A percentile compares a stretch with the other conserved stretches of the same genome.
Conservation (phyloP, 2,113 vertebrate species). For the Callionymus lyra region DNA sequence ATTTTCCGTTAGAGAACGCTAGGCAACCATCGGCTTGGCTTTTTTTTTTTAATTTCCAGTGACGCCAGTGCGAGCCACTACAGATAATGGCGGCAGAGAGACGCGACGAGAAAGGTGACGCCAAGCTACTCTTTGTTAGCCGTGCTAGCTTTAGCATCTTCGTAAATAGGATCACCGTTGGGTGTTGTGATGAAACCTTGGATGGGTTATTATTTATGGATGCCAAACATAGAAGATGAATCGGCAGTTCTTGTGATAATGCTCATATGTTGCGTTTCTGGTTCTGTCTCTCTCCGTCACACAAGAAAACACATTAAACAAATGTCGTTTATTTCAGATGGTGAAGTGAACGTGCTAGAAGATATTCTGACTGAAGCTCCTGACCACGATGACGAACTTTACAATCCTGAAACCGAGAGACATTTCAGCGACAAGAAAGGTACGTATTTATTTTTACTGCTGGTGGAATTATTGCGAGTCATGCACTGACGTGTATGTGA, state of each 20-base stretch:
- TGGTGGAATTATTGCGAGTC: not conserved
- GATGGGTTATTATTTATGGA: not conserved
- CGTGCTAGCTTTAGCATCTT: slow-evolving; percentile 17
- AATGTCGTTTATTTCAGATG: slow-evolving; percentile 64
- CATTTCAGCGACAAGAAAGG: slow-evolving; percentile 90
- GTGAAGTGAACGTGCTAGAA: slow-evolving; percentile 92
- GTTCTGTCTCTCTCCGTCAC: not conserved
- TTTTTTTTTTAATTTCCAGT: no score
- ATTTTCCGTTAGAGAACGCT: no score
- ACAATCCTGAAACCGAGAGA: slow-evolving; percentile 91
- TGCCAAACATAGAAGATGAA: no score
- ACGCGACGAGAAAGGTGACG: slow-evolving; percentile 55
- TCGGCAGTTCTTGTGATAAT: not conserved
- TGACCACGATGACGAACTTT: slow-evolving; percentile 94
- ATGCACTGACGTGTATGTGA: not conserved
- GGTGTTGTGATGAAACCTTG: accelerated
- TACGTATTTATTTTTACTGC: not conserved
- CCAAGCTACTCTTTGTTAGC: slow-evolving; percentile 8
- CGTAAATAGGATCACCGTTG: slow-evolving; percentile 2
- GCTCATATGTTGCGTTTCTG: not conserved
- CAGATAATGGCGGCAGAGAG: slow-evolving; percentile 50
- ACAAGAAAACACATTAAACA: not conserved
- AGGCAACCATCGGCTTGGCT: no score
- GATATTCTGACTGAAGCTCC: slow-evolving; percentile 96
- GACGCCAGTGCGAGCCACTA: not conserved